Evolutionary conservation across 2,888 invertebrate species (phyloP).

Genomic region (Dendrolimus houi): DNA sequence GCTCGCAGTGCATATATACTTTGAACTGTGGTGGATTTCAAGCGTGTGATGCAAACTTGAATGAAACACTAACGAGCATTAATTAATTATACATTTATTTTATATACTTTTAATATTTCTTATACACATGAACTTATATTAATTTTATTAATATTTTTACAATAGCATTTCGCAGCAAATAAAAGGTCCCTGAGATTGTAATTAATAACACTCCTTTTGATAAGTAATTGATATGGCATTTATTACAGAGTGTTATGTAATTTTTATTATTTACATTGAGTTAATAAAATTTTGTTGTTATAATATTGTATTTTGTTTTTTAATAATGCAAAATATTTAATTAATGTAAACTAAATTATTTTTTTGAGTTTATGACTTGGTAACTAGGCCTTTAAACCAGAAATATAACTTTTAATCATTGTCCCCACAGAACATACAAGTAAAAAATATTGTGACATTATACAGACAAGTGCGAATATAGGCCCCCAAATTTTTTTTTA

Average conservation of each 20-base stretch:
- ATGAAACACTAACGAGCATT: no score
- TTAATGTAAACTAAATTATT: no score
- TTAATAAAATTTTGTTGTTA: slow-evolving; percentile 3
- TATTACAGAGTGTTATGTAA: slow-evolving; percentile 38
- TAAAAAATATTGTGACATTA: no score
- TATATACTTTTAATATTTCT: slow-evolving; percentile 3
- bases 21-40: no score
- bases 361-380: no score
- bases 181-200: slow-evolving; percentile 2
- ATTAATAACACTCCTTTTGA: slow-evolving; percentile 12
- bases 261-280: slow-evolving; percentile 34
- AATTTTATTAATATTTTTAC: slow-evolving; percentile 6
- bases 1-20: no score
- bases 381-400: no score
- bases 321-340: not conserved
- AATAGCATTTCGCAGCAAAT: slow-evolving; percentile 1
- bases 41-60: no score
- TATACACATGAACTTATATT: slow-evolving; percentile 3
- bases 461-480: no score
- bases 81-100: not conserved
- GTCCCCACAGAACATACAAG: no score
- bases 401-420: no score
- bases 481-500: no score
- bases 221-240: slow-evolving; percentile 68
- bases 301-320: not conserved